A percentile compares a stretch with the other conserved stretches of the same genome.
These are phyloP conservation scores for Criorhina ranunculi DNA, from an alignment of 2,888 invertebrate species.

Conservation along the genomic window DNA sequence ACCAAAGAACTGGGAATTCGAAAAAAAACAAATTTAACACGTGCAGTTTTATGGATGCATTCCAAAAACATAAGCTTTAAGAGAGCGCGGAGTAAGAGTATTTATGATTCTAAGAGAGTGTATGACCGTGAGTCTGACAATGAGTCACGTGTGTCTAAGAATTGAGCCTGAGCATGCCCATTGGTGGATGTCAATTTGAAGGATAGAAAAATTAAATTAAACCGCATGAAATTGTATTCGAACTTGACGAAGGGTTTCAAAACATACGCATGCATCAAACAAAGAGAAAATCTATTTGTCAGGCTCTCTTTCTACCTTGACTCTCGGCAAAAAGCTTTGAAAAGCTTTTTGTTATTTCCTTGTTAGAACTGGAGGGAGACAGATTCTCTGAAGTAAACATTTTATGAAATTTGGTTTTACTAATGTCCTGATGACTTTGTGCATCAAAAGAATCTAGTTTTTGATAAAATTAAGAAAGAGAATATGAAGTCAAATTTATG, in stretches of 20 bases:
- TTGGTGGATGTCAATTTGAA: constrained; percentile 52
- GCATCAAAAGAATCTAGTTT: no score
- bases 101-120: constrained; percentile 23
- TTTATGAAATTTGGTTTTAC: neutral
- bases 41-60: constrained; percentile 64
- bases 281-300: constrained; percentile 11
- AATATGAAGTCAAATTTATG: neutral
- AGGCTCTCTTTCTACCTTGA: neutral
- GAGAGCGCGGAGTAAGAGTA: constrained; percentile 25
- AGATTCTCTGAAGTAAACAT: neutral
- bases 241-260: constrained; percentile 12
- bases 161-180: constrained; percentile 70
- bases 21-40: constrained; percentile 38
- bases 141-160: constrained; percentile 53
- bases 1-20: constrained; percentile 21
- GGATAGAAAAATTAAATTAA: constrained; percentile 67
- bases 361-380: neutral
- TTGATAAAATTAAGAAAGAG: neutral
- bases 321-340: constrained; percentile 22
- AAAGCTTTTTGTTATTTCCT: constrained; percentile 17
- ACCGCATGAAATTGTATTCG: constrained; percentile 59
- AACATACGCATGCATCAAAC: constrained; percentile 48
- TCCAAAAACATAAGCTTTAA: constrained; percentile 35
- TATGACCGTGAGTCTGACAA: constrained; percentile 30
- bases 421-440: no score